Conservation (phyloP, 2,113 vertebrate genomes). For the Falcunculus frontatus region DNA sequence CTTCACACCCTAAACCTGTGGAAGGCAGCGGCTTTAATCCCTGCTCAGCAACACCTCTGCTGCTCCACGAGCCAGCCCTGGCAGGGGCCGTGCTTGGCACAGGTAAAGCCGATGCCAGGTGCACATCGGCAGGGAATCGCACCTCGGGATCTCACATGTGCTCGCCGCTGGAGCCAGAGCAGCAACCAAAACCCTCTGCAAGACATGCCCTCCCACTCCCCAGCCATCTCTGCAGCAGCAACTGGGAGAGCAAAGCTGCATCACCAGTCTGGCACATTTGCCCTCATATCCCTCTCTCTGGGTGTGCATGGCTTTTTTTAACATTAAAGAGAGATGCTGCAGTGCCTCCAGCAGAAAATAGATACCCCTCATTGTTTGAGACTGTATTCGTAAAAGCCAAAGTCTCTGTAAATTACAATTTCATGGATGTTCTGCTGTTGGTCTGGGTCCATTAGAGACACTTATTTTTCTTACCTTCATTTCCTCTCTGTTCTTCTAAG, state of each 20-base stretch:
- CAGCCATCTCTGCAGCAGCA: not conserved
- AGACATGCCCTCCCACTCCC: not conserved
- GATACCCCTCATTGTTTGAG: not conserved
- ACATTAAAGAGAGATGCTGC: not conserved
- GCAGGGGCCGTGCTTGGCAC: not conserved
- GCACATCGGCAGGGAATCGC: not conserved
- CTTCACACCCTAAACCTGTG: not conserved
- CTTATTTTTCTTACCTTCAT: slow-evolving; percentile 13
- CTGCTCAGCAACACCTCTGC: not conserved
- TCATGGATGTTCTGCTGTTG: not conserved
- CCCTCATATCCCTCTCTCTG: not conserved
- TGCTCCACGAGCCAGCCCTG: not conserved
- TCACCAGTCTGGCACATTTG: not conserved
- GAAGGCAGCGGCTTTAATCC: rapidly evolving
- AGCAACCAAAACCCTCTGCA: not conserved
- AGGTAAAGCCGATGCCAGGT: not conserved
- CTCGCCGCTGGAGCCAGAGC: rapidly evolving
- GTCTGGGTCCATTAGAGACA: slow-evolving; percentile 10
- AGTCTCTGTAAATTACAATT: not conserved
- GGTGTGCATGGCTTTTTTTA: not conserved
- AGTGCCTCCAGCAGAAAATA: not conserved
- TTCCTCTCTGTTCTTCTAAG: slow-evolving; percentile 12
- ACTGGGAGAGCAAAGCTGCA: not conserved
- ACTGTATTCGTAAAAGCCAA: not conserved
- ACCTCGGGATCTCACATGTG: not conserved